Conservation (phyloP, 2,113 vertebrate genomes). For the Ceuthmochares aereus region DNA sequence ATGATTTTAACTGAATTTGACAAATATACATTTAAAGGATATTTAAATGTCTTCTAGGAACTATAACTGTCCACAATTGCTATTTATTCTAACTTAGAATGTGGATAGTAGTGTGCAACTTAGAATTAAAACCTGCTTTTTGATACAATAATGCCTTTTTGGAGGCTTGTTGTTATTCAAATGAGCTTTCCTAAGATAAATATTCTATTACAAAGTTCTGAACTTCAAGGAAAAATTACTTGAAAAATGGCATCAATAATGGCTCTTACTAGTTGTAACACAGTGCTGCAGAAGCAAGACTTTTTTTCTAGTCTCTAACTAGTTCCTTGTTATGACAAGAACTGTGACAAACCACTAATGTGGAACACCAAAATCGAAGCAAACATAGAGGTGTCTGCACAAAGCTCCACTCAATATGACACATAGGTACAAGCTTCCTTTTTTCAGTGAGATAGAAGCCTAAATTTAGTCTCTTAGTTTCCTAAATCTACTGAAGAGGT, state of each 20-base stretch:
- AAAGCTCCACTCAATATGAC: background rate
- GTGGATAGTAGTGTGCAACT: background rate
- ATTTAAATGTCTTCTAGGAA: background rate
- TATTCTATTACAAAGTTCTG: background rate
- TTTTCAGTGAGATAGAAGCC: background rate
- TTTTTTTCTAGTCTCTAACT: background rate
- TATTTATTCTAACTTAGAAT: background rate
- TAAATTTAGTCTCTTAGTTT: background rate
- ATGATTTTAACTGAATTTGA: background rate
- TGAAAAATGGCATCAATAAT: background rate
- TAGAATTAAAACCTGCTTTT: background rate
- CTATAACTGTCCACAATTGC: background rate
- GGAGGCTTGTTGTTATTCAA: background rate
- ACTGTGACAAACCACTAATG: fast-evolving
- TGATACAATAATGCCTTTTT: background rate
- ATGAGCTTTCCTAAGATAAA: background rate
- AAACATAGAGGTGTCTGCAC: background rate
- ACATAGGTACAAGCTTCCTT: background rate
- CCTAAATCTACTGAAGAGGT: background rate
- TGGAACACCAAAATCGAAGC: background rate
- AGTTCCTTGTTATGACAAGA: background rate
- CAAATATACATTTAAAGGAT: background rate
- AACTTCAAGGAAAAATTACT: background rate
- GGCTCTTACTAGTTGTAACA: background rate
- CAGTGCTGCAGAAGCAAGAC: background rate